Conservation (phyloP, 2,888 invertebrate genomes). For the Stenurella melanura region DNA sequence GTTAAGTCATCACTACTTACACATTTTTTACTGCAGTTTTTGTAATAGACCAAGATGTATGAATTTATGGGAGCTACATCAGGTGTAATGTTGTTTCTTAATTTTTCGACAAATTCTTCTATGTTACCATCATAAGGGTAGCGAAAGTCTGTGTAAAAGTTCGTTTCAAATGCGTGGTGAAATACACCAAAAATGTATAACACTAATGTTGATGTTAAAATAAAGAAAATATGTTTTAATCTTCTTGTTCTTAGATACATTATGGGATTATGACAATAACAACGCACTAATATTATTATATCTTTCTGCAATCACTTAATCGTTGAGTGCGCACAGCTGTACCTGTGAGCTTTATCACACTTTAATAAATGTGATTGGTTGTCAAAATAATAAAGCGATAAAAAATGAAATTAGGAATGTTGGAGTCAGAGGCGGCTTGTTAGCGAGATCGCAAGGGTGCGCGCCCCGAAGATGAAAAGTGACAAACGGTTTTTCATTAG, state of each 20-base stretch:
- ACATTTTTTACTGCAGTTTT: slow-evolving; percentile 76
- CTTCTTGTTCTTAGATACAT: neutral
- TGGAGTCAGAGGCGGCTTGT: no score
- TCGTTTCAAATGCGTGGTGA: slow-evolving; percentile 82
- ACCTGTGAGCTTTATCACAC: no score
- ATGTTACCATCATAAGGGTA: slow-evolving; percentile 88
- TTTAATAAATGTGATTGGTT: no score
- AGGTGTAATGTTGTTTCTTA: slow-evolving; percentile 77
- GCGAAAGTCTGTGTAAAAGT: slow-evolving; percentile 82
- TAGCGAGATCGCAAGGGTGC: no score
- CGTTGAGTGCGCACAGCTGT: no score
- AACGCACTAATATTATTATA: no score
- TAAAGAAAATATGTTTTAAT: slow-evolving; percentile 12
- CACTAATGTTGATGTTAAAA: slow-evolving; percentile 19
- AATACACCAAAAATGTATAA: slow-evolving; percentile 80
- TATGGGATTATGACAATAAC: no score
- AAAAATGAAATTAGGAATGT: no score
- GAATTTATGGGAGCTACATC: slow-evolving; percentile 81
- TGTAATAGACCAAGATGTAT: slow-evolving; percentile 81
- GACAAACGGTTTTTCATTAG: no score
- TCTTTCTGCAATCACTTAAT: no score
- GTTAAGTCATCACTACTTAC: slow-evolving; percentile 74
- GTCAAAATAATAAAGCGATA: no score
- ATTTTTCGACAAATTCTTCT: slow-evolving; percentile 76
- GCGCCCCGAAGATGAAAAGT: no score